Evolutionary conservation across 2,113 vertebrate genomes (phyloP).

Genomic region (Bagarius yarrelli): DNA sequence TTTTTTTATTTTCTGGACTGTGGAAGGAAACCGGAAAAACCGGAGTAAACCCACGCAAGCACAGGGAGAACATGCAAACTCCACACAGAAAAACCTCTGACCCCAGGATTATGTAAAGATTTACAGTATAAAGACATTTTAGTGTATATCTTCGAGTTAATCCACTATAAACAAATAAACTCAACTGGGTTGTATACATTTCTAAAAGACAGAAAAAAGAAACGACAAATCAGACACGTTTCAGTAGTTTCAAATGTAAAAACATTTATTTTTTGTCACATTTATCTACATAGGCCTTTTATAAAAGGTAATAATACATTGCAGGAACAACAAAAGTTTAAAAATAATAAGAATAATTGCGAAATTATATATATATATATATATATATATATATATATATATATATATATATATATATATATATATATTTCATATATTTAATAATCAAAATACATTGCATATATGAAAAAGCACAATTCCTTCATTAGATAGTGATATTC

Average conservation of each 20-base stretch:
- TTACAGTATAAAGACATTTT: background rate
- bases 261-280: conserved; percentile 93
- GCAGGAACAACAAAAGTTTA: conserved; percentile 75
- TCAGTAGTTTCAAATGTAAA: conserved; percentile 70
- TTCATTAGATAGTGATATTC: conserved; percentile 66
- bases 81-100: too few relatives aligned
- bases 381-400: too few relatives aligned
- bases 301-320: conserved; percentile 83
- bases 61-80: too few relatives aligned
- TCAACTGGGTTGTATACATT: background rate
- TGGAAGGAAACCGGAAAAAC: too few relatives aligned
- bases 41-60: too few relatives aligned
- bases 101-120: too few relatives aligned
- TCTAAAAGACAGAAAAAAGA: background rate
- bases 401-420: too few relatives aligned
- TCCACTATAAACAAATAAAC: background rate
- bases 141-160: background rate
- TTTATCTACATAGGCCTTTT: conserved; percentile 84
- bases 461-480: conserved; percentile 85
- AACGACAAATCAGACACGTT: background rate
- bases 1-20: too few relatives aligned
- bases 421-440: conserved; percentile 83
- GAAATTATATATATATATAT: conserved; percentile 82
- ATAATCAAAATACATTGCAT: conserved; percentile 95
- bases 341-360: conserved; percentile 80